Base-by-base conservation (phyloP, 2,797 vertebrate species). In the Chloroceryle inda region DNA sequence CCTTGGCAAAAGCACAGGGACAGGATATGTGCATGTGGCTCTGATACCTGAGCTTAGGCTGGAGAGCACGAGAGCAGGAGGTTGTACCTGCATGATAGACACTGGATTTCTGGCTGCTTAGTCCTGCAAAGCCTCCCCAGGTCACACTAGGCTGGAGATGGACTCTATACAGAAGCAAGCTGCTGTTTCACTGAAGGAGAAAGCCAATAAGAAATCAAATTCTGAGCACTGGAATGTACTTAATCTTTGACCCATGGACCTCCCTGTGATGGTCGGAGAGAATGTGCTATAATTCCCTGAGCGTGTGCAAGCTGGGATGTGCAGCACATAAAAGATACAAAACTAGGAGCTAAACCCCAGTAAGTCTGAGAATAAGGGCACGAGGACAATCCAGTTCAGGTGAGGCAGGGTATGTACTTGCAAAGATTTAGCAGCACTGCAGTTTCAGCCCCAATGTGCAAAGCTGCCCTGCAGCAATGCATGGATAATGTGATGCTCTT, bases 231-330 rank as follows among this genome's bases (percentile, higher is more conserved):
- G 33, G 21, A 75, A 82, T 69, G 55, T 47, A 38, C 50, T 90
- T 93, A 58, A 66, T 78, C 69, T 78, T 63, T 84, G 77, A 47
- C 52, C 50, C 9, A 6, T 2, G 7, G 27, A 55, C 20, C 38
- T 67, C 49, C 49, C 19, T 5, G 42, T 45, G 59, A 55, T 75
- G 82, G 74, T 64, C 3, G 5, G 68, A 21, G 33, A 35, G 45
- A 20, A 11, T 3, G 50, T 49, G 56, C 45, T 27, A 2, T 12
- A 53, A 73, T 63, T 74, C 74, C 64, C 64, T 20, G 50, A 37
- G 24, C 4, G 0, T 1, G 0, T 19, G 16, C 35, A 14, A 56
- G 74, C 37, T 0, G 0, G n/a, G 55, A 49, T 84, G 55, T 55
- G 79, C 69, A 0, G 4, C 3, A 1, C 31, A 31, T 15, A 74